Evolutionary conservation across 2,888 invertebrate genomes (phyloP), one percentile per base, ranked within the genome.

Genomic region (Raillietiella orientalis): DNA sequence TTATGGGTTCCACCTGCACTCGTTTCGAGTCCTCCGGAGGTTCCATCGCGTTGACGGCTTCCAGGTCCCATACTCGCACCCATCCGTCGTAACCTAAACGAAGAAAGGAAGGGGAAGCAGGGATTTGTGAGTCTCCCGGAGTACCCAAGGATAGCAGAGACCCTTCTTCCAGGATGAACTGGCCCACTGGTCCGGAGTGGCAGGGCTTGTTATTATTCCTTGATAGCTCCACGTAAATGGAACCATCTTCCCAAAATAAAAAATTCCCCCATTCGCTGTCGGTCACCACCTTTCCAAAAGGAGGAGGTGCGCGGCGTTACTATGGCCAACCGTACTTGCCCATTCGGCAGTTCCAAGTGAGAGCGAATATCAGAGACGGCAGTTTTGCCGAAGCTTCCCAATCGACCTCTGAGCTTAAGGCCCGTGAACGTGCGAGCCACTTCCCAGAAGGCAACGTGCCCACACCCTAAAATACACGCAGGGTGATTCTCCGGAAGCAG

Each of bases 231-330:
- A 75, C 48, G 44, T 75, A 75, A 8, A 84, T 79, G 2, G 75
- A 50, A 2, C 72, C 74, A 23, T 63, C 74, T 38, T 82, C 75
- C 84, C 84, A 84, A 1, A 84, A 54, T 21, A 84, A 48, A 40
- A 84, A 61, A 43, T 82, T 82, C 1, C 84, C 84, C 77, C 77
- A 79, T 37, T 67, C 66, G 36, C 66, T 66, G 2, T 79, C 74
- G 1, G 79, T 74, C 20, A 82, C 49, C 1, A 74, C 60, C 65
- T 66, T 23, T 2, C 25, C 10, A 14, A 12, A 16, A n/a, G 22
- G n/a, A 16, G 14, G 6, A 21, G 4, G 4, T 25, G 11, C 4
- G 14, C 9, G 3, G 5, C 13, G 12, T 9, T 3, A 4, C 3
- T 10, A 4, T 9, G 10, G n/a, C 4, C 10, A 3, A 8, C 16